A percentile compares a stretch with the other conserved stretches of the same genome.
Evolutionary conservation across 2,888 invertebrate genomes (phyloP).

Genomic region (Drosophila quasianomalipes): DNA sequence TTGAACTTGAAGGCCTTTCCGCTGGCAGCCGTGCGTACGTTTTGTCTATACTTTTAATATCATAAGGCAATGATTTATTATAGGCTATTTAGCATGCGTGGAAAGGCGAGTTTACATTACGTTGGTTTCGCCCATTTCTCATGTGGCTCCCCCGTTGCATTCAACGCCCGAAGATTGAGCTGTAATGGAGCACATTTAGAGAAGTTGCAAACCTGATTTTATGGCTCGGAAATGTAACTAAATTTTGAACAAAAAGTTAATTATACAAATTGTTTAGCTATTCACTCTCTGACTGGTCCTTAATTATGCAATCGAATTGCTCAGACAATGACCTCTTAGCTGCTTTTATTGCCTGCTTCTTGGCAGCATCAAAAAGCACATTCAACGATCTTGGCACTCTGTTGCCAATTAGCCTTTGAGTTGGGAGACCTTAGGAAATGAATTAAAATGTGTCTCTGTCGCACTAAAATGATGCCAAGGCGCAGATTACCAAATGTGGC

Average conservation of each 20-base stretch:
- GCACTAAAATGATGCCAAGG: constrained; percentile 56
- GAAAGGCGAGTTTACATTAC: constrained; percentile 12
- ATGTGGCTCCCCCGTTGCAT: constrained; percentile 19
- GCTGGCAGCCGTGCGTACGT: constrained; percentile 39
- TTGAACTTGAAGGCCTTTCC: constrained; percentile 61
- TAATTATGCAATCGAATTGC: not conserved
- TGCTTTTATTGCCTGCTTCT: not conserved
- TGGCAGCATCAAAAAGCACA: constrained; percentile 29
- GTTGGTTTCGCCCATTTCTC: constrained; percentile 27
- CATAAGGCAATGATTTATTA: constrained; percentile 67
- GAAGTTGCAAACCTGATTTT: not conserved
- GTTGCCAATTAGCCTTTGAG: constrained; percentile 46
- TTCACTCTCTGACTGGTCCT: not conserved
- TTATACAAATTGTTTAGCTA: not conserved
- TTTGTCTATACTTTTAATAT: constrained; percentile 38
- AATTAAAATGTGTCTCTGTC: constrained; percentile 66
- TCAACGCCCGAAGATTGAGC: constrained; percentile 15
- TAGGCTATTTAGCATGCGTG: constrained; percentile 48
- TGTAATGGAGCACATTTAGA: constrained; percentile 15
- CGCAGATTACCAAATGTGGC: constrained; percentile 67
- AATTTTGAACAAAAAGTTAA: too few relatives aligned
- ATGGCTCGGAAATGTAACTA: not conserved
- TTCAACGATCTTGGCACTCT: constrained; percentile 58
- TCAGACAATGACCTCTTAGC: constrained; percentile 2
- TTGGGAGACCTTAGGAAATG: constrained; percentile 33